phyloP scores from a whole-genome alignment of 2,797 vertebrate species.

The Rhabdomys pumilio region DNA sequence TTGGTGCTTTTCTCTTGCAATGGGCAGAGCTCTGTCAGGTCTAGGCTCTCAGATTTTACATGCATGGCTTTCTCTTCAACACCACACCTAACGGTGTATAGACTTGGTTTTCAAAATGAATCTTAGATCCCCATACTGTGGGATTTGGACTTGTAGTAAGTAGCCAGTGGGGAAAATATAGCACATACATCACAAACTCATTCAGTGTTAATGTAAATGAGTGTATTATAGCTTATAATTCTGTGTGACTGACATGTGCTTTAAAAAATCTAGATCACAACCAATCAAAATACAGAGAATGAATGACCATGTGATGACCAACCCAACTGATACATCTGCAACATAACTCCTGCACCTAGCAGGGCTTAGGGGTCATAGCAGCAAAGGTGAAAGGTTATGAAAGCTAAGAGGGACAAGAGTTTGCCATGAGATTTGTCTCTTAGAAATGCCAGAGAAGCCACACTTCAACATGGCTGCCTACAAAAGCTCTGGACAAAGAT shows the following conservation, averaged over 20 bases:
- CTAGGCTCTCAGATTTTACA: neutral
- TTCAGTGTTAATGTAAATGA: neutral
- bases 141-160: neutral
- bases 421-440: neutral
- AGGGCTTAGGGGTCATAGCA: neutral
- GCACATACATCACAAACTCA: neutral
- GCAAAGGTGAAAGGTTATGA: neutral
- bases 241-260: neutral
- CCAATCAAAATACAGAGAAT: neutral
- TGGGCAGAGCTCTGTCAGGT: neutral
- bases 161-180: neutral
- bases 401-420: neutral
- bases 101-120: conserved; percentile 17
- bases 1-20: neutral
- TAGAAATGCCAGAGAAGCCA: neutral
- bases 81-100: neutral
- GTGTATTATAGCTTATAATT: neutral
- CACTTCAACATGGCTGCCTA: neutral
- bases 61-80: neutral
- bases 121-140: neutral
- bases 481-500: neutral
- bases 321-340: neutral
- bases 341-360: neutral
- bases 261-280: neutral
- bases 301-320: neutral